A percentile compares a stretch with the other conserved stretches of the same genome.
These are phyloP conservation scores for Chaunax sp. DNA, from an alignment of 2,797 vertebrate genomes.

Conservation along the genomic window DNA sequence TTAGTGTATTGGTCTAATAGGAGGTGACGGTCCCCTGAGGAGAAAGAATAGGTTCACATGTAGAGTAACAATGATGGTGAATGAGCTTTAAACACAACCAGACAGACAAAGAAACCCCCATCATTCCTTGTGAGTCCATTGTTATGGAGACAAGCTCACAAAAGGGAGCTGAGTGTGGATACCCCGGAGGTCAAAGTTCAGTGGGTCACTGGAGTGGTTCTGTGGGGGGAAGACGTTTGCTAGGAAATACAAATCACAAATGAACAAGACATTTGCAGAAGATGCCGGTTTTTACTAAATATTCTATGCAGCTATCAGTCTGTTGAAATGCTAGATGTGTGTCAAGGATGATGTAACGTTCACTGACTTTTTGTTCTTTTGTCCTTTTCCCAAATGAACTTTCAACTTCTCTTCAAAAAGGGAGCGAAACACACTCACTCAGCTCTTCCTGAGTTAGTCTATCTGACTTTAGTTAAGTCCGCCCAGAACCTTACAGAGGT, in stretches of 20 bases:
- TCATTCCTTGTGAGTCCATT: conserved; percentile 60
- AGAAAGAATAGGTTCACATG: conserved; percentile 36
- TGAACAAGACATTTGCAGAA: neutral
- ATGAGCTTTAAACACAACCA: conserved; percentile 49
- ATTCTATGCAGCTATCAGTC: neutral
- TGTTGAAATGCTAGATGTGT: neutral
- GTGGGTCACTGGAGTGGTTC: conserved; percentile 40
- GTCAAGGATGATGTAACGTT: too few species aligned
- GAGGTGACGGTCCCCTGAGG: conserved; percentile 39
- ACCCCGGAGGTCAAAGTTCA: conserved; percentile 63
- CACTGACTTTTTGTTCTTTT: too few species aligned
- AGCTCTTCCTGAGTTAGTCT: neutral
- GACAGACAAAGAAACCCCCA: conserved; percentile 56
- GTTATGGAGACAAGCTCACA: conserved; percentile 61
- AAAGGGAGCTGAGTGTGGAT: conserved; percentile 29
- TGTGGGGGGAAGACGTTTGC: neutral
- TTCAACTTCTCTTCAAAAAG: too few species aligned
- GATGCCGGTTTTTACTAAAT: neutral
- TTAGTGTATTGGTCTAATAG: conserved; percentile 47
- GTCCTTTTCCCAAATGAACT: too few species aligned
- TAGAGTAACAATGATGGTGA: conserved; percentile 29
- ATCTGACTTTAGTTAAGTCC: too few species aligned
- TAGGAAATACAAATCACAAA: neutral
- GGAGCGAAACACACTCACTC: neutral
- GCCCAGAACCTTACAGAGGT: neutral